Percentiles rank a stretch among this genome's conserved stretches.
Evolutionary conservation across 2,888 invertebrate species (phyloP).

Genomic region (Gymnoscelis rufifasciata): DNA sequence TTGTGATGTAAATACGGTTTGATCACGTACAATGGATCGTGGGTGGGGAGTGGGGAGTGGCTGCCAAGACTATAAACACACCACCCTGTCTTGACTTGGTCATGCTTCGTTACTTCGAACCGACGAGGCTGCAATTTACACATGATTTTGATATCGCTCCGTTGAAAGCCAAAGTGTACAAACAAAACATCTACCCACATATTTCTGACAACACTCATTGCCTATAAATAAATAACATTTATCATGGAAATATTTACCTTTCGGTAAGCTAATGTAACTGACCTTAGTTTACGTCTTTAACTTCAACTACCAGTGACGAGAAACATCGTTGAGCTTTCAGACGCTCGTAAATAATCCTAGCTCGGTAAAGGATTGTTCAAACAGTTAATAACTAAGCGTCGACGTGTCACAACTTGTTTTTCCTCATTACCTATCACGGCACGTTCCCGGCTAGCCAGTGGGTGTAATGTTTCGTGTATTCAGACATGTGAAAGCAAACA

Average conservation of each 20-base stretch:
- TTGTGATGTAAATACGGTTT: constrained; percentile 74
- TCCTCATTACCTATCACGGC: constrained; percentile 22
- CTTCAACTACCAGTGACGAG: too few species aligned
- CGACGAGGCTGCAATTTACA: constrained; percentile 2
- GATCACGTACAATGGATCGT: constrained; percentile 66
- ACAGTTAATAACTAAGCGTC: neutral
- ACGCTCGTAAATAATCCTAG: too few species aligned
- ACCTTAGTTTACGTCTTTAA: neutral
- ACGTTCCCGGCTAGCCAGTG: constrained; percentile 41
- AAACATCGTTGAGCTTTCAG: too few species aligned
- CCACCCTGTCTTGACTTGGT: constrained; percentile 39
- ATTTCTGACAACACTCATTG: too few species aligned
- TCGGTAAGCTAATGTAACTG: too few species aligned
- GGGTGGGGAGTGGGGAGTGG: constrained; percentile 58
- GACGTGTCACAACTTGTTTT: constrained; percentile 10
- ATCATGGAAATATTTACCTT: too few species aligned
- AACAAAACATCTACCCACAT: too few species aligned
- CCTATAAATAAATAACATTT: too few species aligned
- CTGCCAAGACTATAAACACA: constrained; percentile 54
- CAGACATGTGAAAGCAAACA: constrained; percentile 72
- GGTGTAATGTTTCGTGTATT: constrained; percentile 67
- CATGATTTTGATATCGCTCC: neutral
- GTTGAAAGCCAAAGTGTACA: neutral
- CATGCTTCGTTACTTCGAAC: constrained; percentile 33
- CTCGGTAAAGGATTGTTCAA: neutral